Conservation (phyloP, 1,140 invertebrate genomes). For the Orius laevigatus region DNA sequence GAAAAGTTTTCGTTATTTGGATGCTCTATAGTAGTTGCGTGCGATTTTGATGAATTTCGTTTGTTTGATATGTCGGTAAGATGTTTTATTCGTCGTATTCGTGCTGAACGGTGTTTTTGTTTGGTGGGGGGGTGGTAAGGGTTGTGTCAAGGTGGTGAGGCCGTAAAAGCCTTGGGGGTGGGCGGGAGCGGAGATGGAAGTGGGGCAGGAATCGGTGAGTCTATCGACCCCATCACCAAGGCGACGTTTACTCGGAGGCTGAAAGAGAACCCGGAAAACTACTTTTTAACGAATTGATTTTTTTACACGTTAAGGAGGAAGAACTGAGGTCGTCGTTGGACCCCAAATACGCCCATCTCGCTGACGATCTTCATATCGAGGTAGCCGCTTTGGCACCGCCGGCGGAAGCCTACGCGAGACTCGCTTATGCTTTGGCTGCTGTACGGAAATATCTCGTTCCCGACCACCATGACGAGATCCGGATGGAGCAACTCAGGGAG, state of each 20-base stretch:
- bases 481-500: slow-evolving; percentile 58
- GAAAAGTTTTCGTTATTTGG: too few relatives aligned
- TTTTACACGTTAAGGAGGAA: slow-evolving; percentile 48
- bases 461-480: slow-evolving; percentile 62
- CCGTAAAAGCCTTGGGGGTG: too few relatives aligned
- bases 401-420: slow-evolving; percentile 77
- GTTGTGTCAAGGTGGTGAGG: too few relatives aligned
- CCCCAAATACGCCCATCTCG: slow-evolving; percentile 81
- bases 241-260: too few relatives aligned
- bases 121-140: not conserved
- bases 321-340: slow-evolving; percentile 70
- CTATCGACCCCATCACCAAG: too few relatives aligned
- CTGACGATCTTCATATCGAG: slow-evolving; percentile 85
- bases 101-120: not conserved
- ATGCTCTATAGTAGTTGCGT: too few relatives aligned
- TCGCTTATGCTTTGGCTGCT: slow-evolving; percentile 75
- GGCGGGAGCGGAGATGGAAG: too few relatives aligned
- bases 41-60: not conserved
- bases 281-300: not conserved
- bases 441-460: slow-evolving; percentile 37
- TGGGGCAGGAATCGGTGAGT: too few relatives aligned
- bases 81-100: not conserved
- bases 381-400: slow-evolving; percentile 77
- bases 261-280: too few relatives aligned
- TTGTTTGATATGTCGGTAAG: not conserved